Percentiles rank a stretch among this genome's conserved stretches.
These are phyloP conservation scores for Cochlearius cochlearius DNA, from an alignment of 2,113 vertebrate species.

Conservation along the genomic window DNA sequence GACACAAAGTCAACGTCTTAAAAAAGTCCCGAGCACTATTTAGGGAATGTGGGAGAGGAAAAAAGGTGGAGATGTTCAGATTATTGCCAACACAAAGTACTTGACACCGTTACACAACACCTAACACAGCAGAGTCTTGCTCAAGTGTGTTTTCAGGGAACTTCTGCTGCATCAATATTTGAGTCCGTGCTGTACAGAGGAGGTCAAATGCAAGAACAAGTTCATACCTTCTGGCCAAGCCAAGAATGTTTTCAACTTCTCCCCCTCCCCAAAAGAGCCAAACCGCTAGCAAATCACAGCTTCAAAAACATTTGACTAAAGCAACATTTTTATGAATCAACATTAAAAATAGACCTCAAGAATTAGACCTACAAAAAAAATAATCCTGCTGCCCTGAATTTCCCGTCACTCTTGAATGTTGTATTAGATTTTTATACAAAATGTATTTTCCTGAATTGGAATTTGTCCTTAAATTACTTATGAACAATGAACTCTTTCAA, in stretches of 20 bases:
- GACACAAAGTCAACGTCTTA: not conserved
- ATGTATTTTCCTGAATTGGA: constrained; percentile 69
- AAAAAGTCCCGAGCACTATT: not conserved
- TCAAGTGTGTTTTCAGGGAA: not conserved
- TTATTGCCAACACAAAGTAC: not conserved
- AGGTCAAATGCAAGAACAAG: constrained; percentile 10
- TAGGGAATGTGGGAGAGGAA: not conserved
- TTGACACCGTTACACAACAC: rapidly evolving
- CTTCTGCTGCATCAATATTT: not conserved
- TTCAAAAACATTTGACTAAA: constrained; percentile 16
- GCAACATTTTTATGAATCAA: constrained; percentile 18
- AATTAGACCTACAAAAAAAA: not conserved
- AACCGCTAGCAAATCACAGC: constrained; percentile 25
- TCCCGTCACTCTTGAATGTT: constrained; percentile 59
- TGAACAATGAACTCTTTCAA: constrained; percentile 71
- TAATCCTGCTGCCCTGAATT: constrained; percentile 33
- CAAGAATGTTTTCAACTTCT: not conserved
- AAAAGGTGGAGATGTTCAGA: not conserved
- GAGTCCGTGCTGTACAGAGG: not conserved
- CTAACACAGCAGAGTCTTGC: not conserved
- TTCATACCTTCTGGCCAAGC: not conserved
- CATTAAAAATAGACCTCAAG: constrained; percentile 21
- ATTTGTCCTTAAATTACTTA: constrained; percentile 67
- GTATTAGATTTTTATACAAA: constrained; percentile 61
- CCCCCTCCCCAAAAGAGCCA: not conserved